Base-by-base conservation (phyloP, 2,888 invertebrate species). In the Nomada fucata region DNA sequence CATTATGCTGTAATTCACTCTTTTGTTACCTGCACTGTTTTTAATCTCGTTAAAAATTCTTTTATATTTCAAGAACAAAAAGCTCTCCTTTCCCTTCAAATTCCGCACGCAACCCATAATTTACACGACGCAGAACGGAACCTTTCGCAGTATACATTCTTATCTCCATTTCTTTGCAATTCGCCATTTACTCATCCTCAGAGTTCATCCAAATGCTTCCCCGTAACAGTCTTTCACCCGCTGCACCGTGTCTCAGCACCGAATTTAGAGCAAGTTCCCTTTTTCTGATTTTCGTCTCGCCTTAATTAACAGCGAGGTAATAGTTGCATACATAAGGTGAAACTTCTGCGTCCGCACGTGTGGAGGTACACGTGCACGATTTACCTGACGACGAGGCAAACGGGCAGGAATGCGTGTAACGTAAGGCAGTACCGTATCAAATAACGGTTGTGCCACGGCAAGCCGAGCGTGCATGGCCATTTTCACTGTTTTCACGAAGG, bases 361-460 rank as follows among this genome's bases (percentile, higher is more conserved):
- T 83, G 68, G 60, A 13, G 29, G 70, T 79, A 85, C 83, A 80
- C 86, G 83, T 83, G 86, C 77, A 71, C 85, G 85, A 74, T 78
- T 77, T 73, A 82, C 76, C 82, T 72, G 74, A 63, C 61, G 76
- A 69, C 72, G 72, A 72, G 76, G 72, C 64, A n/a, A 74, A 57
- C 73, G 63, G 23, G 57, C 68, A 42, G 85, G 87, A 82, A 82
- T 84, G 84, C 71, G 69, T 67, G 82, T 67, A 83, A 74, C 67
- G 79, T 57, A 52, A 76, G 53, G 74, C 76, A 85, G 87, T 87
- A 87, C 84, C 86, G 87, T 87, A 87, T 61, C 84, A 82, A 74
- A 83, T 87, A 87, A 87, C 87, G 87, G 87, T 87, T 68, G 87
- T 82, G 83, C 81, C 87, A 83, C 60, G 84, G 60, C 64, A 68